Evolutionary conservation across 2,113 vertebrate species (phyloP), one percentile per base, ranked within the genome.

Genomic region (Tor tambroides): DNA sequence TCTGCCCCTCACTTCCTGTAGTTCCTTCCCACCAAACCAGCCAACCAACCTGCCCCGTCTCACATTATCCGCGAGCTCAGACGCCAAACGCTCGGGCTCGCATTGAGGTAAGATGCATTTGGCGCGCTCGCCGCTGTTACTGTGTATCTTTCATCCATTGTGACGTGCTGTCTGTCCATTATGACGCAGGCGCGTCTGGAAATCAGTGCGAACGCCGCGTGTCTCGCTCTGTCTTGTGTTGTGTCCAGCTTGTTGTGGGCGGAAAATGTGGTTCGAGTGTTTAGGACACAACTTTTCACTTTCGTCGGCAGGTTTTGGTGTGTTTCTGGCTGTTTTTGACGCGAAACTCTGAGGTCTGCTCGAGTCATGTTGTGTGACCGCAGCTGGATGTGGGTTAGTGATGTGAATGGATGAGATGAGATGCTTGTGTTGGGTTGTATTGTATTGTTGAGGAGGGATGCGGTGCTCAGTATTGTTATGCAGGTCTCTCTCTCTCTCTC

Each of bases 1-100:
- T 81, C 85, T 30, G 35, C 65, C 79, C 80, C 78, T 75, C 69
- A 82, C 79, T 87, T 87, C 85, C 85, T 81, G 85, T 87, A 82
- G 67, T 63, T 80, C 41, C 41, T 83, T 46, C 81, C 81, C 81
- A 83, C 65, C 80, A 19, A 15, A 4, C 14, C 26, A 10, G 1
- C 75, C n/a, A 21, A 30, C 23, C 74, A 46, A 51, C 75, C 75
- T 28, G 75, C 49, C 28, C 17, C 15, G 19, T 26, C 23, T 41
- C 78, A 38, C 56, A 41, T 82, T 38, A 65, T 61, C 35, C 21
- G 32, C 75, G 59, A 65, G 30, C 30, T 35, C 21, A 35, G 51
- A 79, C 77, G 51, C 49, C 11, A 23, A 32, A 59, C 9, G 80
- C 54, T 61, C 79, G 54, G 7, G 54, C 61, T 43, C 41, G 28